These are phyloP conservation scores for Anthoscopus minutus DNA, from an alignment of 2,113 vertebrate genomes.

Conservation along the genomic window DNA sequence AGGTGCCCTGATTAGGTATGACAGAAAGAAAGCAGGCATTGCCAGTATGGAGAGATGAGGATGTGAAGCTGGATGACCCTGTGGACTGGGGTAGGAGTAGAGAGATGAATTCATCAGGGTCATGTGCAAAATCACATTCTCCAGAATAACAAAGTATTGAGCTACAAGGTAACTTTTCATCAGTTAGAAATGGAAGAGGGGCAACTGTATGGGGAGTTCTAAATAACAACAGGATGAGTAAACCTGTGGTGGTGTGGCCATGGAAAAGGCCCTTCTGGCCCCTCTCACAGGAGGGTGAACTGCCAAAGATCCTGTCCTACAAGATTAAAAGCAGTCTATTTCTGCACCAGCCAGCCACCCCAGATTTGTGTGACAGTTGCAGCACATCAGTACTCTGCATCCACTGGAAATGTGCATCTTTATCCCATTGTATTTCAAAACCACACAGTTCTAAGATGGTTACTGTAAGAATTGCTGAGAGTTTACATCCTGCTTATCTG, in stretches of 20 bases:
- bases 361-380: not conserved
- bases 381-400: not conserved
- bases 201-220: not conserved
- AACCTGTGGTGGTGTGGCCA: not conserved
- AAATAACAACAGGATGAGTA: not conserved
- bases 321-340: not conserved
- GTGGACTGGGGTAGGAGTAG: not conserved
- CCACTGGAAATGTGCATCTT: not conserved
- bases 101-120: not conserved
- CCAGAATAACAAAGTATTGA: not conserved
- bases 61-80: not conserved
- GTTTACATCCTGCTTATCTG: not conserved
- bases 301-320: not conserved
- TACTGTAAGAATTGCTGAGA: not conserved
- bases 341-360: not conserved
- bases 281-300: not conserved
- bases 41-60: not conserved
- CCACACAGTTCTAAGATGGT: not conserved
- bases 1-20: not conserved
- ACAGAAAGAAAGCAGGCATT: not conserved
- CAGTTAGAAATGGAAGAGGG: not conserved
- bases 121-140: not conserved
- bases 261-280: not conserved
- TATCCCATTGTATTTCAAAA: not conserved
- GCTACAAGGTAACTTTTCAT: conserved; percentile 12